Evolutionary conservation across 2,797 vertebrate genomes (phyloP).

Genomic region (Etheostoma nigrum): DNA sequence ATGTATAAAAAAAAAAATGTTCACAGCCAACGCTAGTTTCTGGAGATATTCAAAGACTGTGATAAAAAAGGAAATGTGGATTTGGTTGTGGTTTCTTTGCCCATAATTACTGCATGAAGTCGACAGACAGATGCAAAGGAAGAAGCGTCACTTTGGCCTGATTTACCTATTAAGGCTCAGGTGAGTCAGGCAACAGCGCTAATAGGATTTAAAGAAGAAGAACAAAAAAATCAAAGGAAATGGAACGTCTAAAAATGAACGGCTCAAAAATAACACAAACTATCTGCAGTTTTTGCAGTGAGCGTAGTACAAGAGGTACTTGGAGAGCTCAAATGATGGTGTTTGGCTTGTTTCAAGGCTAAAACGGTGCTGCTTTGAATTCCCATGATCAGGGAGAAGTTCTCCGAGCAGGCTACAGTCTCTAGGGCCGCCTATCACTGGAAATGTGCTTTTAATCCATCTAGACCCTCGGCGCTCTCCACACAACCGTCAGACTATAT

Average conservation of each 20-base stretch:
- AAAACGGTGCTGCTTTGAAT: not conserved
- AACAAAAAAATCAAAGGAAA: conserved; percentile 53
- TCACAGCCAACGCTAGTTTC: not conserved
- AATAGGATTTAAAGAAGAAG: conserved; percentile 64
- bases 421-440: conserved; percentile 13
- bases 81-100: conserved; percentile 3
- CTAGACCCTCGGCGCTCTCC: not conserved
- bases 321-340: not conserved
- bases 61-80: not conserved
- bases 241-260: conserved; percentile 52
- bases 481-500: conserved; percentile 15
- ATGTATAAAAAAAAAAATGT: not conserved
- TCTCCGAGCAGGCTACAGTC: not conserved
- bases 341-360: not conserved
- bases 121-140: conserved; percentile 33
- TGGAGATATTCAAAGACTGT: not conserved
- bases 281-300: not conserved
- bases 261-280: conserved; percentile 26
- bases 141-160: conserved; percentile 53
- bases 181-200: conserved; percentile 64
- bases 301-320: conserved; percentile 3
- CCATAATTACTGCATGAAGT: conserved; percentile 23
- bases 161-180: conserved; percentile 64
- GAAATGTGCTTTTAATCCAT: conserved; percentile 38
- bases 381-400: not conserved